phyloP scores from a whole-genome alignment of 2,888 invertebrate genomes.

The Schrankia costaestrigalis region DNA sequence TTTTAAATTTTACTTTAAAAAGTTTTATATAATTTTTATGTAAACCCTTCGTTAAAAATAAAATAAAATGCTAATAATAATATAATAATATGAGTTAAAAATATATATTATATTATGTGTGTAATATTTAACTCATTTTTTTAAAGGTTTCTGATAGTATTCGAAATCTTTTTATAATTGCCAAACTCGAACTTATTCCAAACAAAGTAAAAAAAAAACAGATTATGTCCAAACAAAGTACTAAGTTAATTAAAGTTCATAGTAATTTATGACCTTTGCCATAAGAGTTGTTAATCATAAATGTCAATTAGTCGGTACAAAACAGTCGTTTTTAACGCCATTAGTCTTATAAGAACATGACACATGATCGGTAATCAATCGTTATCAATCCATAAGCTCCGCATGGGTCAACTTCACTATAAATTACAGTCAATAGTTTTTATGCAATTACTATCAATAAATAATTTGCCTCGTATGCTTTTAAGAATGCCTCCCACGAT shows the following conservation, averaged over 20 bases:
- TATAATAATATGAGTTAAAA: too few relatives aligned
- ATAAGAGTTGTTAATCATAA: slow-evolving; percentile 23
- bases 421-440: slow-evolving; percentile 24
- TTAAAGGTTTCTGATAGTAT: too few relatives aligned
- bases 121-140: too few relatives aligned
- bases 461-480: slow-evolving; percentile 14
- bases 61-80: too few relatives aligned
- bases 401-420: slow-evolving; percentile 16
- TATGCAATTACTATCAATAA: slow-evolving; percentile 12
- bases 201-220: too few relatives aligned
- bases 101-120: too few relatives aligned
- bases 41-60: too few relatives aligned
- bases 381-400: slow-evolving; percentile 13
- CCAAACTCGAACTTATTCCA: too few relatives aligned
- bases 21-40: too few relatives aligned
- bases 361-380: slow-evolving; percentile 14
- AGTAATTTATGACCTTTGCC: slow-evolving; percentile 50
- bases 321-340: slow-evolving; percentile 11
- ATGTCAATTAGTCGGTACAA: slow-evolving; percentile 17
- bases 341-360: slow-evolving; percentile 13
- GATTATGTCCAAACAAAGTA: slow-evolving; percentile 53
- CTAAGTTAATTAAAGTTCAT: slow-evolving; percentile 52
- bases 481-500: slow-evolving; percentile 19
- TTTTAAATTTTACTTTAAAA: too few relatives aligned
- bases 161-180: too few relatives aligned